A percentile compares a stretch with the other conserved stretches of the same genome.
These are phyloP conservation scores for Orchestes rusci DNA, from an alignment of 2,888 invertebrate genomes.

Conservation along the genomic window DNA sequence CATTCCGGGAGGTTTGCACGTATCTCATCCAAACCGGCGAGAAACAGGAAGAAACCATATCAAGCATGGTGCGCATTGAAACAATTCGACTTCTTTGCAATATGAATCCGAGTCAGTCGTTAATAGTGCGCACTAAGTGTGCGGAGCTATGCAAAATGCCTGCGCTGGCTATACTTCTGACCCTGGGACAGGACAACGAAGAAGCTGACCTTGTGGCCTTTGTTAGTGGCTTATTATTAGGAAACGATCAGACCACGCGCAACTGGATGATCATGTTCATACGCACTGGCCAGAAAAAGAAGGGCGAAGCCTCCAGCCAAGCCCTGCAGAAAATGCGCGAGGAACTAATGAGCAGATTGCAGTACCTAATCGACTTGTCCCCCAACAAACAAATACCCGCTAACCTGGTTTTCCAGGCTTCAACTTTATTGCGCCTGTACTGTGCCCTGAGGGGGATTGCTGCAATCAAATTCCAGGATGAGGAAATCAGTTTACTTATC, in stretches of 20 bases:
- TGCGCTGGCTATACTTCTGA: constrained; percentile 76
- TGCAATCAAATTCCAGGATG: constrained; percentile 88
- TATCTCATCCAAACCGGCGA: constrained; percentile 83
- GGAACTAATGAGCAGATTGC: constrained; percentile 66
- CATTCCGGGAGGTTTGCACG: constrained; percentile 81
- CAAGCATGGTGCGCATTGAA: constrained; percentile 66
- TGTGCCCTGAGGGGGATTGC: constrained; percentile 91
- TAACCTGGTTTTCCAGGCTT: constrained; percentile 71
- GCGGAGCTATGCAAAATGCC: constrained; percentile 87
- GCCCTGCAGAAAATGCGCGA: constrained; percentile 66
- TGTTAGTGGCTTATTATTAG: constrained; percentile 77
- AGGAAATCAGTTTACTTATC: constrained; percentile 78
- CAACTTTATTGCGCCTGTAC: constrained; percentile 82
- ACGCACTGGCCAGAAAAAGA: constrained; percentile 77
- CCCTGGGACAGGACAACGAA: constrained; percentile 51
- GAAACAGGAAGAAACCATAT: constrained; percentile 79
- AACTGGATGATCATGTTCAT: constrained; percentile 92
- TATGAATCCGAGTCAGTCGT: constrained; percentile 82
- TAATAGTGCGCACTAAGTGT: constrained; percentile 79
- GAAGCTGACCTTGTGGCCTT: constrained; percentile 44
- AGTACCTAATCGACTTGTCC: constrained; percentile 56
- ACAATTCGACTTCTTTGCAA: constrained; percentile 76
- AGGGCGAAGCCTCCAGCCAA: constrained; percentile 63
- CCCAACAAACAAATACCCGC: constrained; percentile 55
- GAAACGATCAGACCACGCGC: constrained; percentile 80